A percentile compares a stretch with the other conserved stretches of the same genome.
These are phyloP conservation scores for Intellagama lesueurii DNA, from an alignment of 2,797 vertebrate species.

Conservation along the genomic window DNA sequence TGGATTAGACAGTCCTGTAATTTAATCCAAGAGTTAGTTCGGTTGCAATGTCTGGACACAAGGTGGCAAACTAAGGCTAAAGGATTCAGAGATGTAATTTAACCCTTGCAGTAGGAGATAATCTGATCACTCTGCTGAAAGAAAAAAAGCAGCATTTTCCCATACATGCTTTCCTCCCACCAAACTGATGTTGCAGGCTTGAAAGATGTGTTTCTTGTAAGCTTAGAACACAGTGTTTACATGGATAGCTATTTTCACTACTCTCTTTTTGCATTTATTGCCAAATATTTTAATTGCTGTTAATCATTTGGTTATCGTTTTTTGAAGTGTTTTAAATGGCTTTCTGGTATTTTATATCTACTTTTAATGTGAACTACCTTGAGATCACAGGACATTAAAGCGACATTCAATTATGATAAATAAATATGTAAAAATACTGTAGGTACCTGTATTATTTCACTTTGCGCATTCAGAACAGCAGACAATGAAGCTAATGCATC, in stretches of 20 bases:
- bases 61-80: conserved; percentile 67
- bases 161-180: background rate
- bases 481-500: background rate
- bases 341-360: background rate
- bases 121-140: background rate
- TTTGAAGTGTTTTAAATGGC: background rate
- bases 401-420: background rate
- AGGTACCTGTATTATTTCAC: background rate
- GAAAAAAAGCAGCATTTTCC: background rate
- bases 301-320: background rate
- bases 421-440: background rate
- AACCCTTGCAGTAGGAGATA: conserved; percentile 2
- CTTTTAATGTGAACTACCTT: background rate
- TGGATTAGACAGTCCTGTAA: background rate
- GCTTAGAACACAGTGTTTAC: background rate
- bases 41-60: conserved; percentile 59
- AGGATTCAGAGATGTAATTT: conserved; percentile 2
- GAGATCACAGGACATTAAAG: background rate
- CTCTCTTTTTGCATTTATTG: background rate
- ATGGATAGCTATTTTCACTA: background rate
- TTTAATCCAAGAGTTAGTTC: background rate
- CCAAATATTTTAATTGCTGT: no score
- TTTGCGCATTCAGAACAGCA: background rate
- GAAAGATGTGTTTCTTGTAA: background rate
- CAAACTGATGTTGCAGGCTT: background rate